Conservation (phyloP, 2,113 vertebrate species). For the Circaetus gallicus region DNA sequence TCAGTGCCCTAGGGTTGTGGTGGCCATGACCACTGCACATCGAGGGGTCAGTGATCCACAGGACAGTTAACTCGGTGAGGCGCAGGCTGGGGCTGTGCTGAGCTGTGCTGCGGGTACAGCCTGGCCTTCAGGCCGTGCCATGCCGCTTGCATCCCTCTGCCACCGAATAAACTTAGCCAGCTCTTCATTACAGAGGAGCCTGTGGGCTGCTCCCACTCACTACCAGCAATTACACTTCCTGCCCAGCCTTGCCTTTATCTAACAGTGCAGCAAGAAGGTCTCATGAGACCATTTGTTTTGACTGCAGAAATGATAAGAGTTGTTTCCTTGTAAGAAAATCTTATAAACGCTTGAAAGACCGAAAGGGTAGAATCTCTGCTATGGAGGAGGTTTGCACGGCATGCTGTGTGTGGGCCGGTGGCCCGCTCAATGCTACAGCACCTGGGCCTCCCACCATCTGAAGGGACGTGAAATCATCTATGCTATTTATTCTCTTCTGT, state of each 20-base stretch:
- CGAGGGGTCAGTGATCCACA: neutral
- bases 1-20: neutral
- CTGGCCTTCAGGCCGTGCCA: neutral
- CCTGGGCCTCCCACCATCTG: neutral
- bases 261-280: neutral
- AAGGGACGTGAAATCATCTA: neutral
- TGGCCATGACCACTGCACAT: neutral
- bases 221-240: fast-evolving
- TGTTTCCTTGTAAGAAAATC: neutral
- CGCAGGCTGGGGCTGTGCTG: neutral
- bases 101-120: neutral
- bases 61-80: neutral
- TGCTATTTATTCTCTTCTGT: neutral
- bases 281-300: neutral
- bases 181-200: neutral
- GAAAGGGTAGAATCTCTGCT: neutral
- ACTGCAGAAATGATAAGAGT: neutral
- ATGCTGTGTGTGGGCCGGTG: neutral
- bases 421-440: neutral
- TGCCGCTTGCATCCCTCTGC: fast-evolving
- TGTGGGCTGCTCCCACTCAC: fast-evolving
- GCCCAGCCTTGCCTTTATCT: neutral
- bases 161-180: fast-evolving
- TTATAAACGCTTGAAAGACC: neutral
- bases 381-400: neutral